Base-by-base conservation (phyloP, 2,797 vertebrate species). In the Spheniscus humboldti region DNA sequence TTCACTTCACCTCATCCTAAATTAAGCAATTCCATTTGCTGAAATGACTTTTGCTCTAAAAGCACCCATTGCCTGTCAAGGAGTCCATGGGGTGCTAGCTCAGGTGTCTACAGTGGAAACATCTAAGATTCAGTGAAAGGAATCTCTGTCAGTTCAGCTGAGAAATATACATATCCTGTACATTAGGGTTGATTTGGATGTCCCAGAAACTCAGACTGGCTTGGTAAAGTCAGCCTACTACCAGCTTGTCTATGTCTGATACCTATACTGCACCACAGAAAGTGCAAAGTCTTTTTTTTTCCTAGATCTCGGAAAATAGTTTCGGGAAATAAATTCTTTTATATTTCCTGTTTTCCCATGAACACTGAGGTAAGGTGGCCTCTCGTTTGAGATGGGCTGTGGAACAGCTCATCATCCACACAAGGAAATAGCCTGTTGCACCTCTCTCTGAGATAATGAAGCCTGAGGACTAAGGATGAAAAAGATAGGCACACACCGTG, bases 291-390 rank as follows among this genome's bases (percentile, higher is more conserved):
- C 1, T 7, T 22, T 23, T 30, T 27, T 39, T 6, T 15, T 2
- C 13, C 14, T 71, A n/a, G 7, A 47, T n/a, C 6, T 95, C 14
- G 62, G 13, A 73, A 84, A 93, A 75, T 15, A 69, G 1, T 62
- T 19, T 80, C 28, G 50, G 48, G 14, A 88, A 86, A 80, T 25
- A 77, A 78, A 80, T 28, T 14, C 15, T 69, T 67, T 88, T 76
- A 57, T 1, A 18, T 80, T 88, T 82, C 53, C 60, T 64, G 35
- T 2, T 77, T 6, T 80, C 10, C 10, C 0, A 0, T 55, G 37
- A 88, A 67, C 8, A 12, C 8, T 79, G 60, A 90, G 7, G 16
- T 45, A 69, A 72, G 11, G 5, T 22, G 33, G 7, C 8, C 11
- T 86, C 11, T n/a, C 14, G 1, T 71, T 86, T 67, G 56, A 67